Conservation (phyloP, 1,140 invertebrate species). For the Cryptotermes secundus region DNA sequence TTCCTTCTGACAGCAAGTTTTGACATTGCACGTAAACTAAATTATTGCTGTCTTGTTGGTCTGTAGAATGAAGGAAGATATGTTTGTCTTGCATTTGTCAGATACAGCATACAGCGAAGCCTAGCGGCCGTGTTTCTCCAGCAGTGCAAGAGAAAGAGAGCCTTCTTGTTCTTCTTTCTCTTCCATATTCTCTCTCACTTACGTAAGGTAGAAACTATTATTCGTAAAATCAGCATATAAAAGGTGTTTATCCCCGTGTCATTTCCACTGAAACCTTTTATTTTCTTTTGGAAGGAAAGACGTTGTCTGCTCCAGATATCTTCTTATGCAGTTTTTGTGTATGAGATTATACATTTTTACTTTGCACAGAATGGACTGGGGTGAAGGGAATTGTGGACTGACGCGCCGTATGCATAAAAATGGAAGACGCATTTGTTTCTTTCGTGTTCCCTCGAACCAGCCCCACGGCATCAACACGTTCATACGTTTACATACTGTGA, state of each 20-base stretch:
- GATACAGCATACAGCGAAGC: neutral
- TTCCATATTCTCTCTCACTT: slow-evolving; percentile 4
- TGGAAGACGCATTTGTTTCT: neutral
- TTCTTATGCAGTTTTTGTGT: neutral
- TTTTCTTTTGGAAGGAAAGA: neutral
- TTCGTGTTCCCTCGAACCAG: neutral
- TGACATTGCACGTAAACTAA: slow-evolving; percentile 19
- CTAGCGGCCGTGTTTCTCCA: neutral
- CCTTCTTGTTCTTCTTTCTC: neutral
- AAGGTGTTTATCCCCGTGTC: slow-evolving; percentile 10
- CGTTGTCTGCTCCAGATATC: slow-evolving; percentile 4
- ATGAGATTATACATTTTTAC: slow-evolving; percentile 8
- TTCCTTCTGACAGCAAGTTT: slow-evolving; percentile 16
- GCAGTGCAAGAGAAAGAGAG: neutral
- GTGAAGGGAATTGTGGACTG: neutral
- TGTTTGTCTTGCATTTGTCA: neutral
- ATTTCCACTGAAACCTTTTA: neutral
- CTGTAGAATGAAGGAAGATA: neutral
- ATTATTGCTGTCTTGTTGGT: slow-evolving; percentile 19
- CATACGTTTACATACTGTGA: no score
- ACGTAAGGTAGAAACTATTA: slow-evolving; percentile 4
- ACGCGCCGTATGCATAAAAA: neutral
- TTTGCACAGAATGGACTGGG: neutral
- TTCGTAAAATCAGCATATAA: slow-evolving; percentile 14
- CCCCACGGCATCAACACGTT: no score